These are phyloP conservation scores for Meles meles DNA, from an alignment of 2,113 vertebrate genomes.

Conservation along the genomic window DNA sequence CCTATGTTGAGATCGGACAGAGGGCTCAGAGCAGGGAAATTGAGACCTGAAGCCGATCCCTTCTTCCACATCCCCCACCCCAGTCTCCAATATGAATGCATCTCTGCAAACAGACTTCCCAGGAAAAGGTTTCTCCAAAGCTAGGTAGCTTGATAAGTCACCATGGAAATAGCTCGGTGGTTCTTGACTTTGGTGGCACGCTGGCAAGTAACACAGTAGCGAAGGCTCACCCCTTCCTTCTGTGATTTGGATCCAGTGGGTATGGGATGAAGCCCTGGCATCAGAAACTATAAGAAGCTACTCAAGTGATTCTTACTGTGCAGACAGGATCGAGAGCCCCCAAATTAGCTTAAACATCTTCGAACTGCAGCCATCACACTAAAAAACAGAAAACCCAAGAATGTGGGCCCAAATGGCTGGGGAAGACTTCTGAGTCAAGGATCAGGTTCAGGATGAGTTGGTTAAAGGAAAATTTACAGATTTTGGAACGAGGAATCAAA, in stretches of 20 bases:
- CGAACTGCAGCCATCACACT: background rate
- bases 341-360: background rate
- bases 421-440: background rate
- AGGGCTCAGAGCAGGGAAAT: background rate
- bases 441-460: background rate
- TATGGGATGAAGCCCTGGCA: background rate
- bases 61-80: background rate
- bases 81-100: background rate
- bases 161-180: background rate
- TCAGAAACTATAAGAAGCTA: background rate
- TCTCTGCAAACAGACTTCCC: background rate
- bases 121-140: background rate
- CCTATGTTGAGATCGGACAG: rapidly evolving
- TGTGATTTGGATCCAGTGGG: background rate
- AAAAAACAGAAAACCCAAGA: background rate
- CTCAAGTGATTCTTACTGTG: background rate
- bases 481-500: background rate
- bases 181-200: background rate
- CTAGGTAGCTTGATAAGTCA: background rate
- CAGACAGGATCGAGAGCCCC: background rate
- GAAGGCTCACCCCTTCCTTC: background rate
- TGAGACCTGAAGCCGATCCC: rapidly evolving
- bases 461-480: background rate
- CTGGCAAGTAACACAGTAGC: background rate
- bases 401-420: background rate